Evolutionary conservation across 2,113 vertebrate genomes (phyloP), one percentile per base, ranked within the genome.

Genomic region (Rana temporaria): DNA sequence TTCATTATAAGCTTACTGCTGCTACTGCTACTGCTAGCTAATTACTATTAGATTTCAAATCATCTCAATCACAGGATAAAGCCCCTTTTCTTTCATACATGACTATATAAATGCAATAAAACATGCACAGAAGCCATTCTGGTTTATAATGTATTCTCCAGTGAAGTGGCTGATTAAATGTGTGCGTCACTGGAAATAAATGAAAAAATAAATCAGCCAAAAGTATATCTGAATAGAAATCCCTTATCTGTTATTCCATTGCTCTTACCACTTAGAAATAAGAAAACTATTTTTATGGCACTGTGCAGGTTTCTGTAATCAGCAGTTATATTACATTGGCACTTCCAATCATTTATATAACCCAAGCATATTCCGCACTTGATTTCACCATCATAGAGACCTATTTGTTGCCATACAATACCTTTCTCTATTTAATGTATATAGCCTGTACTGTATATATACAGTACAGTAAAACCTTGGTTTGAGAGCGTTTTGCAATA

Each of bases 41-140:
- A 80, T 70, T 70, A 80, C 55, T 20, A 70, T 80, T 80, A 80
- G 56, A 60, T 70, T 38, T 42, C 67, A 80, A 68, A 71, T 62
- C 66, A 48, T 24, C 30, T 70, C 53, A 68, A 60, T 80, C 78
- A 69, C 78, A 52, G 26, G 77, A 67, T 65, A 34, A 67, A 68
- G 17, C 56, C 26, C 30, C 56, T 42, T n/a, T 60, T 74, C 55
- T 38, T 57, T n/a, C 55, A 59, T 74, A 59, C 26, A 60, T 59
- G 56, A 62, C n/a, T 34, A 75, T 75, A 59, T 75, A 60, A 42
- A n/a, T 62, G 5, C 72, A 75, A 42, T 75, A 60, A 75, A 75
- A 75, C 72, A 75, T 62, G 56, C 30, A 60, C 32, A 26, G 70
- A 53, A 56, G 3, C 69, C 4, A 17, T 60, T 59, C 17, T 59